Conservation (phyloP, 2,888 invertebrate genomes). For the Aporophyla lueneburgensis region DNA sequence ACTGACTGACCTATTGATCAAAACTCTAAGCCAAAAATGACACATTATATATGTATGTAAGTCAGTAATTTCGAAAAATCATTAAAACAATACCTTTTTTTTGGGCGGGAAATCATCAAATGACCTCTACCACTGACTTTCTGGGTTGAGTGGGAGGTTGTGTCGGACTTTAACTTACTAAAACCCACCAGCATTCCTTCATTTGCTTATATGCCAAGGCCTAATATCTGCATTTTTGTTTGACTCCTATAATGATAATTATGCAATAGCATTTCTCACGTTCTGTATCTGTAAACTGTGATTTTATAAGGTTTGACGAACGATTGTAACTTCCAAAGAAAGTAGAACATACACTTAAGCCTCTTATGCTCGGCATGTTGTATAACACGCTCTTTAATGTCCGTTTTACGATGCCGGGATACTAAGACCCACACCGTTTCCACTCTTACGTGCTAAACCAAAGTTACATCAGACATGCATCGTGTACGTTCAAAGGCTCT, state of each 20-base stretch:
- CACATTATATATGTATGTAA: too few relatives aligned
- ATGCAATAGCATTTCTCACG: too few relatives aligned
- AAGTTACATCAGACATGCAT: conserved; percentile 35
- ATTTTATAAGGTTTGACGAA: conserved; percentile 6
- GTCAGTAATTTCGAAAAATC: neutral
- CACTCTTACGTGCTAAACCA: conserved; percentile 19
- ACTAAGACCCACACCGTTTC: conserved; percentile 32
- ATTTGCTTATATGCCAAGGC: too few relatives aligned
- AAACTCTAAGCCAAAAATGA: too few relatives aligned
- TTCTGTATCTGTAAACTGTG: neutral
- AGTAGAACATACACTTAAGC: conserved; percentile 14
- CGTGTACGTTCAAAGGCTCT: conserved; percentile 7
- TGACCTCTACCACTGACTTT: too few relatives aligned
- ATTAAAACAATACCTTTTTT: neutral
- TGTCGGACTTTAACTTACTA: too few relatives aligned
- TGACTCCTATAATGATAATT: too few relatives aligned
- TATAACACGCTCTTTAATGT: conserved; percentile 16
- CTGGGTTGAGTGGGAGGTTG: too few relatives aligned
- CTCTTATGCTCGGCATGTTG: conserved; percentile 1
- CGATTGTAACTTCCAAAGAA: conserved; percentile 1
- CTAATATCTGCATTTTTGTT: neutral
- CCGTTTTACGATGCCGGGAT: conserved; percentile 20
- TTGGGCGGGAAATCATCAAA: too few relatives aligned
- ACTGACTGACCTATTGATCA: too few relatives aligned
- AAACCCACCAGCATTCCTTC: too few relatives aligned